Conservation (phyloP, 2,888 invertebrate species). For the Galeopsomyia nigrocyanea region DNA sequence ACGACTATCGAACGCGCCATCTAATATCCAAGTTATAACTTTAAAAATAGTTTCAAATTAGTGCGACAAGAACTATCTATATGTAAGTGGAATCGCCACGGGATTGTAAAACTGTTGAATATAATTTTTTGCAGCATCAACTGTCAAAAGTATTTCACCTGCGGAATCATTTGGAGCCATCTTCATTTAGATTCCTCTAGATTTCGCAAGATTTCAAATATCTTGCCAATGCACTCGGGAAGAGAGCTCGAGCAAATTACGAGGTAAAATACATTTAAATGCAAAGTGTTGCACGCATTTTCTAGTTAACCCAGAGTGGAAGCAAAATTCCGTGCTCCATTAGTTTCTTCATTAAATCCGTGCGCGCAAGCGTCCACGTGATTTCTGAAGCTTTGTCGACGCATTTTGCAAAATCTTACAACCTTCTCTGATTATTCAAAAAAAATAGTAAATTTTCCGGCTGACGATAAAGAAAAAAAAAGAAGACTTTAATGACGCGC, state of each 20-base stretch:
- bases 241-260: slow-evolving; percentile 51
- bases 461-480: not conserved
- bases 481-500: not conserved
- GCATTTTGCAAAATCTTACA: not conserved
- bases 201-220: too few species aligned
- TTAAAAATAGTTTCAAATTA: too few species aligned
- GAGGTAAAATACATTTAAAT: slow-evolving; percentile 52
- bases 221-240: slow-evolving; percentile 24
- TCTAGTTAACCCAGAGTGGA: slow-evolving; percentile 1
- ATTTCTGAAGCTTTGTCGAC: slow-evolving; percentile 2
- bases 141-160: too few species aligned
- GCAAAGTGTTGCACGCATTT: slow-evolving; percentile 48
- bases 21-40: too few species aligned
- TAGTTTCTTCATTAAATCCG: slow-evolving; percentile 50
- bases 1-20: too few species aligned
- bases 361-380: slow-evolving; percentile 16
- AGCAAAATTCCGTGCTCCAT: slow-evolving; percentile 46
- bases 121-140: not conserved
- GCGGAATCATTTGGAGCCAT: too few species aligned
- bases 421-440: not conserved
- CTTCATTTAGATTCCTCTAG: too few species aligned
- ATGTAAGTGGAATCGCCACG: too few species aligned
- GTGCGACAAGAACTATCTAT: too few species aligned
- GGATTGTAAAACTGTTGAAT: not conserved
- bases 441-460: not conserved